These are phyloP conservation scores for Corapipo altera DNA, from an alignment of 2,113 vertebrate genomes.

Conservation along the genomic window DNA sequence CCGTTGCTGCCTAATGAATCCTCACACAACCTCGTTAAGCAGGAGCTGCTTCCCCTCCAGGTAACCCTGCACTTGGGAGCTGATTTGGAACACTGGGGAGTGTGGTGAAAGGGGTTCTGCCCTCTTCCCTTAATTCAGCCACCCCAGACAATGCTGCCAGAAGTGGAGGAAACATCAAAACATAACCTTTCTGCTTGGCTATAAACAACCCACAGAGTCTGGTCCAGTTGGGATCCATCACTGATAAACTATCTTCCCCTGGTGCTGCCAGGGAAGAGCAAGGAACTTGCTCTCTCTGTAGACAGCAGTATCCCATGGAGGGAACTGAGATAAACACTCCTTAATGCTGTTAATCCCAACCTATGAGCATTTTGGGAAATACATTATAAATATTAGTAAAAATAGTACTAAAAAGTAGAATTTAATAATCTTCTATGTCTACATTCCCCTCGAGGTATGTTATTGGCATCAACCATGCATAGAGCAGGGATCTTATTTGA, in stretches of 20 bases:
- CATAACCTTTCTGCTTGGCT: background rate
- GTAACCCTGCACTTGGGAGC: fast-evolving
- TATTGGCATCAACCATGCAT: fast-evolving
- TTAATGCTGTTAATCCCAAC: background rate
- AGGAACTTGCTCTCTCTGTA: background rate
- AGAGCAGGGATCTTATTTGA: background rate
- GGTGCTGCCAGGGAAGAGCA: background rate
- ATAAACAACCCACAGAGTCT: background rate
- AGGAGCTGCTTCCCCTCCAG: background rate
- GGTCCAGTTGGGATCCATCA: background rate
- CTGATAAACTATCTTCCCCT: background rate
- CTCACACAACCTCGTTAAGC: background rate
- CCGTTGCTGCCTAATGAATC: background rate
- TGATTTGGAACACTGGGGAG: background rate
- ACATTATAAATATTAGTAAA: background rate
- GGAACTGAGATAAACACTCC: background rate
- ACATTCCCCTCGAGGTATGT: background rate
- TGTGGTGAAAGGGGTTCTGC: background rate
- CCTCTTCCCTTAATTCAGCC: background rate
- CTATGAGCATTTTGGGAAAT: background rate
- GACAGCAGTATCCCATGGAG: background rate
- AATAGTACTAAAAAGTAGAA: background rate
- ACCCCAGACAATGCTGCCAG: background rate
- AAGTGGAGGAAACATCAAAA: background rate
- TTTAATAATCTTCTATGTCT: background rate